phyloP scores from a whole-genome alignment of 2,888 invertebrate genomes.

The Aphidius colemani region DNA sequence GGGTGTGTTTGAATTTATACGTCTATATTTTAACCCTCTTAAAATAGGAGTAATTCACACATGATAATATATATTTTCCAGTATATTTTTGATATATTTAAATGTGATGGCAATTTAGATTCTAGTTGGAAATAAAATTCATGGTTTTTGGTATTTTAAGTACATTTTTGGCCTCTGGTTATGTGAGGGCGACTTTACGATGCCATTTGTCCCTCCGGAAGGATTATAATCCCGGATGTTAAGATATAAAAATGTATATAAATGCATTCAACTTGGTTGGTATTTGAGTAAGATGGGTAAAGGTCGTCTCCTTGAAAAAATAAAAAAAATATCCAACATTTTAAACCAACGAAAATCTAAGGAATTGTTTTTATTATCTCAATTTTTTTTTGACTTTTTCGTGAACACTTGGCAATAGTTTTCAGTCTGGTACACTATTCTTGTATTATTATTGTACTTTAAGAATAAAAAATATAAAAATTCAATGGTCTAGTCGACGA shows the following conservation, averaged over 20 bases:
- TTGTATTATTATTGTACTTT: conserved; percentile 8
- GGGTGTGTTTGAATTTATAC: conserved; percentile 27
- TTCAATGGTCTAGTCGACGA: conserved; percentile 11
- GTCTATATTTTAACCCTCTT: too few species aligned
- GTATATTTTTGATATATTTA: neutral
- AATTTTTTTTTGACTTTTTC: neutral
- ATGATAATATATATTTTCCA: neutral
- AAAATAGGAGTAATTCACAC: conserved; percentile 43
- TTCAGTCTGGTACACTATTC: conserved; percentile 26
- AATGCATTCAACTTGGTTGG: conserved; percentile 6
- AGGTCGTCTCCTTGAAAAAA: neutral
- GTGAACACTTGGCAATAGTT: conserved; percentile 13
- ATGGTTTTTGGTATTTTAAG: conserved; percentile 15
- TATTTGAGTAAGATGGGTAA: conserved; percentile 3
- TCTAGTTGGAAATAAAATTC: conserved; percentile 21
- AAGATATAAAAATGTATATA: neutral
- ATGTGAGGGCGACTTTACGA: conserved; percentile 30
- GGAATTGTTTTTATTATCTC: conserved; percentile 8
- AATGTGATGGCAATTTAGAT: neutral
- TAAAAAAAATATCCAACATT: neutral
- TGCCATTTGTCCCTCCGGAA: conserved; percentile 35
- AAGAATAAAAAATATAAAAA: conserved; percentile 15
- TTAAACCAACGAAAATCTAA: conserved; percentile 10
- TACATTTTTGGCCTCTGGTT: neutral
- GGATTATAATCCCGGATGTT: conserved; percentile 28